These are phyloP conservation scores for Hyposoter didymator DNA, from an alignment of 2,888 invertebrate species.

Conservation along the genomic window DNA sequence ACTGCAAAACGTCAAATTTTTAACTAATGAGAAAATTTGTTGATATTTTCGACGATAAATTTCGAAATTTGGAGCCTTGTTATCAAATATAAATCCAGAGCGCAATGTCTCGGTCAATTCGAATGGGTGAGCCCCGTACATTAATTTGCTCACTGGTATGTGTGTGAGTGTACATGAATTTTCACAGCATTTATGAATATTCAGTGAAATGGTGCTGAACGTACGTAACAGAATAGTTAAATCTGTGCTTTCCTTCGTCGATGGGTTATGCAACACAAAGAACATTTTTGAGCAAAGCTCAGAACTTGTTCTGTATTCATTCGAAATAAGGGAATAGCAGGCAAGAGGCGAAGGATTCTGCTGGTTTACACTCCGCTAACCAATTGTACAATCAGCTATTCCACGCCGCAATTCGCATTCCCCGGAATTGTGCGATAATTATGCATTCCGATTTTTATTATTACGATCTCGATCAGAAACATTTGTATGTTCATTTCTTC, in stretches of 20 bases:
- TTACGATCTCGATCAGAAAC: no score
- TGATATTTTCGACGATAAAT: no score
- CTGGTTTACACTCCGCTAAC: neutral
- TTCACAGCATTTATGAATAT: constrained; percentile 61
- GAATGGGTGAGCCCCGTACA: neutral
- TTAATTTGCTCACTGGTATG: neutral
- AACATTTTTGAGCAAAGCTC: constrained; percentile 56
- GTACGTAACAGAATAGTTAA: constrained; percentile 48
- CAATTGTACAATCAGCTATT: neutral
- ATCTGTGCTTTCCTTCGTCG: constrained; percentile 24
- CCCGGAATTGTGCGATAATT: no score
- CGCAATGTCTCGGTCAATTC: neutral
- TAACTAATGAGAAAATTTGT: no score
- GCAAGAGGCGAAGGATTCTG: neutral
- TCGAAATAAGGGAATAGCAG: neutral
- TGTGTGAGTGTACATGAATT: constrained; percentile 48
- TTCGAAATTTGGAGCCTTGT: no score
- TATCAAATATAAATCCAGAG: neutral
- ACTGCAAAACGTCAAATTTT: no score
- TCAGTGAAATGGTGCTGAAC: constrained; percentile 45
- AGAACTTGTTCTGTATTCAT: neutral
- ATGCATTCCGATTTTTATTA: no score
- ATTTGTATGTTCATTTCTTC: no score
- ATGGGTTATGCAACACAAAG: constrained; percentile 45
- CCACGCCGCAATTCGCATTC: no score